A percentile compares a stretch with the other conserved stretches of the same genome.
Conservation (phyloP, 2,888 invertebrate species). For the Hyppa rectilinea region DNA sequence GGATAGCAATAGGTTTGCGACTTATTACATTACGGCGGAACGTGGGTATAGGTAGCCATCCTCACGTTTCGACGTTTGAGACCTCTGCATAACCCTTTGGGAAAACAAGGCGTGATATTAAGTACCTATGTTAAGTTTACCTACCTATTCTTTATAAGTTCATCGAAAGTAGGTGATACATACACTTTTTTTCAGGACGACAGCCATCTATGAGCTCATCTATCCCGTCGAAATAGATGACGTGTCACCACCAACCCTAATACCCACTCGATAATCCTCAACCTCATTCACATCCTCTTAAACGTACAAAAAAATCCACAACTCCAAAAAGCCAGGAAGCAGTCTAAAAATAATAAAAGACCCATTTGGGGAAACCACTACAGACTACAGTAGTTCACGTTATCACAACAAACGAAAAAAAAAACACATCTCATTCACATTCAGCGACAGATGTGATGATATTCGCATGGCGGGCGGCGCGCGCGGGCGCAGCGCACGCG, state of each 20-base stretch:
- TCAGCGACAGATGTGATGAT: constrained; percentile 81
- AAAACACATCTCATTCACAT: constrained; percentile 77
- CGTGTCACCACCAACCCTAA: constrained; percentile 28
- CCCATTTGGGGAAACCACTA: constrained; percentile 62
- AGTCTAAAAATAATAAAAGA: constrained; percentile 55
- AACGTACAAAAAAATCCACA: constrained; percentile 17
- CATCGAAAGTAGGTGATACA: neutral
- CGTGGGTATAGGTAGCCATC: too few species aligned
- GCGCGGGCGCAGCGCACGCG: constrained; percentile 79
- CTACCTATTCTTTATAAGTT: neutral
- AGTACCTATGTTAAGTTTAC: too few species aligned
- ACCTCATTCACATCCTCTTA: constrained; percentile 9
- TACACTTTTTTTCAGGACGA: neutral
- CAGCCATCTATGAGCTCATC: neutral
- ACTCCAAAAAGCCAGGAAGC: constrained; percentile 41
- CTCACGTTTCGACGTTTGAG: too few species aligned
- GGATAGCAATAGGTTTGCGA: too few species aligned
- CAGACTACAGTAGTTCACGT: constrained; percentile 63
- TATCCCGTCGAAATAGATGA: constrained; percentile 5
- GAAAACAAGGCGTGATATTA: too few species aligned
- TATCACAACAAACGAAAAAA: constrained; percentile 70
- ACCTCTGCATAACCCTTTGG: too few species aligned
- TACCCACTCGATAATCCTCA: constrained; percentile 36
- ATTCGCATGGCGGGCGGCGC: constrained; percentile 75
- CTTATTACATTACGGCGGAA: too few species aligned